A percentile compares a stretch with the other conserved stretches of the same genome.
phyloP scores from a whole-genome alignment of 2,797 vertebrate species.

The Streptopelia turtur region DNA sequence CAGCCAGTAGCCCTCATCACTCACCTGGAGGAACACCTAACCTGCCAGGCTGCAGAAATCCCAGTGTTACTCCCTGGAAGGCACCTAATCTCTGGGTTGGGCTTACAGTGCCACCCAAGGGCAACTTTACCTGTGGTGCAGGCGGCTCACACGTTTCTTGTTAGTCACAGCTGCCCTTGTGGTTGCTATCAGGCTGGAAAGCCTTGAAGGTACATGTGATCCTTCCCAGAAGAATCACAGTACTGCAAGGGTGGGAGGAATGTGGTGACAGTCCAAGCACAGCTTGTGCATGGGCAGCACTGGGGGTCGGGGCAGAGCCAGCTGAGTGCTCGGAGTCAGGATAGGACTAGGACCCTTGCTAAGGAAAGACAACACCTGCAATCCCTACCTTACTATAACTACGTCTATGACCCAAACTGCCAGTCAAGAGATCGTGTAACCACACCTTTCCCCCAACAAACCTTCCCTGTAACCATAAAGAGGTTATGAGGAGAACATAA shows the following conservation, averaged over 20 bases:
- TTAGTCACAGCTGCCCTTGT: not conserved
- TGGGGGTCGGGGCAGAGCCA: not conserved
- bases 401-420: not conserved
- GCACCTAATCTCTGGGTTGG: not conserved
- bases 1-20: not conserved
- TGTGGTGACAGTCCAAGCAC: not conserved
- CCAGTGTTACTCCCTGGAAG: rapidly evolving
- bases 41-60: not conserved
- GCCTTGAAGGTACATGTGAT: not conserved
- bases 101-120: not conserved
- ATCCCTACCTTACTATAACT: not conserved
- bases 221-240: rapidly evolving
- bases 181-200: not conserved
- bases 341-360: not conserved
- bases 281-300: rapidly evolving
- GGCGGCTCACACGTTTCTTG: not conserved
- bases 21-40: not conserved
- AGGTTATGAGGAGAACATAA: not conserved
- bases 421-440: not conserved
- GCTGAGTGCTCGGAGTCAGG: not conserved
- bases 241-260: not conserved
- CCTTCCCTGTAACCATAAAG: not conserved
- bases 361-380: not conserved
- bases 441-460: not conserved
- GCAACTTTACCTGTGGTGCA: not conserved